Evolutionary conservation across 2,797 vertebrate species (phyloP).

Genomic region (Lithobates pipiens): DNA sequence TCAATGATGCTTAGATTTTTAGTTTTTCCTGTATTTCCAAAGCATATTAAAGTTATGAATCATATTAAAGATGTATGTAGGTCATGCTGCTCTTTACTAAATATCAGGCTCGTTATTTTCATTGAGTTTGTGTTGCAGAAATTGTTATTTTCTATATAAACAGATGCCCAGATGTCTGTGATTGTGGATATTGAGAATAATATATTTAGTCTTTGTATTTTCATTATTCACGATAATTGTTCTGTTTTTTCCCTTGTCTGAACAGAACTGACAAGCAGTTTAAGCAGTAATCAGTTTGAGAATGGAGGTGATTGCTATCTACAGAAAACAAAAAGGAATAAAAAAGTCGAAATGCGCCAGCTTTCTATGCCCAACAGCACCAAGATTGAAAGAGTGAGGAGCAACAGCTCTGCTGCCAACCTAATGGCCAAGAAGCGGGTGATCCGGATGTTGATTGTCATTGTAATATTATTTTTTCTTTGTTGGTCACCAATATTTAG

Average conservation of each 20-base stretch:
- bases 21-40: neutral
- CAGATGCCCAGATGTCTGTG: constrained; percentile 21
- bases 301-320: constrained; percentile 92
- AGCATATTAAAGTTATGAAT: constrained; percentile 24
- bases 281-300: constrained; percentile 74
- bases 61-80: neutral
- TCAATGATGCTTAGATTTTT: neutral
- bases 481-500: constrained; percentile 97
- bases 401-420: constrained; percentile 85
- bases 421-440: constrained; percentile 95
- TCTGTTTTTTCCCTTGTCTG: constrained; percentile 35
- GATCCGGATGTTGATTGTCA: constrained; percentile 96
- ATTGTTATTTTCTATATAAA: neutral
- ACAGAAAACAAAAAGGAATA: constrained; percentile 78
- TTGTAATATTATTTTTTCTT: constrained; percentile 93
- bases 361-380: constrained; percentile 66
- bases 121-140: neutral
- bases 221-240: constrained; percentile 8
- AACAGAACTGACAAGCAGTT: constrained; percentile 78
- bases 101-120: constrained; percentile 5
- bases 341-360: constrained; percentile 71
- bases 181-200: neutral
- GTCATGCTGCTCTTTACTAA: constrained; percentile 19
- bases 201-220: constrained; percentile 19
- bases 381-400: constrained; percentile 75